These are phyloP conservation scores for Cerceris rybyensis DNA, from an alignment of 2,888 invertebrate species.

Conservation along the genomic window DNA sequence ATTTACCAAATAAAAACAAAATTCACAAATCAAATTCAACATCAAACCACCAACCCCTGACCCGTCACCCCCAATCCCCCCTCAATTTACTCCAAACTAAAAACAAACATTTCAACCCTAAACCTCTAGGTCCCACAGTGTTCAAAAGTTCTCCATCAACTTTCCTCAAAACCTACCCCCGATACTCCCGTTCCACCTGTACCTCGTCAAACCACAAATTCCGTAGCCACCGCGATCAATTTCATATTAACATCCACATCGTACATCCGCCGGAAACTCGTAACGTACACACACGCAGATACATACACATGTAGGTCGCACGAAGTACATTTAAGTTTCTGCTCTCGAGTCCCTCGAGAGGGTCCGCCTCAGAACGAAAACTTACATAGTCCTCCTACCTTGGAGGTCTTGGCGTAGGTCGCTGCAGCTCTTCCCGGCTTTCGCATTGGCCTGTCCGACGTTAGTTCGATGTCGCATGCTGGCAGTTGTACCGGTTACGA, in stretches of 20 bases:
- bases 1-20: no score
- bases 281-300: slow-evolving; percentile 2
- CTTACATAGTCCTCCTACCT: slow-evolving; percentile 91
- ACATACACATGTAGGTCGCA: slow-evolving; percentile 11
- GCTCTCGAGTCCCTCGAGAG: slow-evolving; percentile 48
- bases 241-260: neutral
- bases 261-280: neutral
- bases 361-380: slow-evolving; percentile 84
- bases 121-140: neutral
- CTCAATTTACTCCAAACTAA: no score
- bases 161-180: no score
- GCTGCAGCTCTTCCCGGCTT: slow-evolving; percentile 80
- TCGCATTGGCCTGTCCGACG: slow-evolving; percentile 72
- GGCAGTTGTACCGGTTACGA: slow-evolving; percentile 73
- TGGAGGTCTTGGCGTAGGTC: slow-evolving; percentile 83
- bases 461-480: slow-evolving; percentile 74
- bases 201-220: no score
- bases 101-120: no score
- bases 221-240: no score
- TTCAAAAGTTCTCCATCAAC: neutral
- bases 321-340: slow-evolving; percentile 22
- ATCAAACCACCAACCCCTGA: no score
- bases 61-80: no score
- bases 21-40: no score
- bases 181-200: no score